Evolutionary conservation across 2,113 vertebrate species (phyloP).

Genomic region (Alectura lathami): DNA sequence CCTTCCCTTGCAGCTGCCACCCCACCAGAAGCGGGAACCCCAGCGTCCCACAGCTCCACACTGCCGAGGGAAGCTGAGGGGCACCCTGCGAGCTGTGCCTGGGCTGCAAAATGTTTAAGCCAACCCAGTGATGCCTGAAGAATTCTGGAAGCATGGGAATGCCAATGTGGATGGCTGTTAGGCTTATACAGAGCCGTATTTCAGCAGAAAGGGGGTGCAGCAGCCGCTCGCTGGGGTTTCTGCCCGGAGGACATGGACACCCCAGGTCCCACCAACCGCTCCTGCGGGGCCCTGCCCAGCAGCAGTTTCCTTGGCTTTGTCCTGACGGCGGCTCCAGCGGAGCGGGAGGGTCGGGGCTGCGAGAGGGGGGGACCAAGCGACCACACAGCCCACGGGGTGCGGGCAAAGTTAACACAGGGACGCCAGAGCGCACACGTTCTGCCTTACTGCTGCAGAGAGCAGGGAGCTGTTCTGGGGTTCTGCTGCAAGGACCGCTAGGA

Average conservation of each 20-base stretch:
- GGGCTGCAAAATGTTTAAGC: neutral
- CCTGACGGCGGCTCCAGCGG: neutral
- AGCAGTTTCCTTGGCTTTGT: fast-evolving
- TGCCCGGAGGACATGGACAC: neutral
- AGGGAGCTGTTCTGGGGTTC: neutral
- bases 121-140: neutral
- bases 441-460: fast-evolving
- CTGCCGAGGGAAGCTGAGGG: neutral
- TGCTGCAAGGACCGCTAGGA: neutral
- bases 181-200: neutral
- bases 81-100: neutral
- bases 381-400: fast-evolving
- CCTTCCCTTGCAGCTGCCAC: too few species aligned
- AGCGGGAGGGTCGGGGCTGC: neutral
- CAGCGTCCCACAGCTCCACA: neutral
- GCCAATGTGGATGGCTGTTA: neutral
- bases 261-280: neutral
- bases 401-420: fast-evolving
- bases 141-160: neutral
- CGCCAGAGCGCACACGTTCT: fast-evolving
- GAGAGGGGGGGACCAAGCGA: neutral
- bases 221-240: neutral
- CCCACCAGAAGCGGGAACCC: too few species aligned
- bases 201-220: neutral
- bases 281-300: fast-evolving